Evolutionary conservation across 2,113 vertebrate species (phyloP).

Genomic region (Corvus hawaiiensis): DNA sequence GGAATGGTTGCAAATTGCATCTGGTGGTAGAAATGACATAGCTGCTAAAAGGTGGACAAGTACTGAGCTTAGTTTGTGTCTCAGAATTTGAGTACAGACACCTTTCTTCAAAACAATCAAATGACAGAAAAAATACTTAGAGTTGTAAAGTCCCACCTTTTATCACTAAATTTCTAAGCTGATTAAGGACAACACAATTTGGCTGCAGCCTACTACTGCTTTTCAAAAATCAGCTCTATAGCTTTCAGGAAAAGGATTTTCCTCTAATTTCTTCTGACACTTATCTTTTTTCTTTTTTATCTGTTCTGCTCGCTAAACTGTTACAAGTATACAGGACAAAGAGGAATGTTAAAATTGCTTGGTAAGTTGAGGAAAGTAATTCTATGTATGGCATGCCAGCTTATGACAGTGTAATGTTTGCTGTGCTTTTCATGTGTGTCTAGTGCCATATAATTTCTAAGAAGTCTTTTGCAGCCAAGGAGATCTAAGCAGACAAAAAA

Average conservation of each 20-base stretch:
- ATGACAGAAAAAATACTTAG: not conserved
- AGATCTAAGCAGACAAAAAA: not conserved
- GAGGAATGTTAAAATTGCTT: conserved; percentile 61
- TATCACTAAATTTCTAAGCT: not conserved
- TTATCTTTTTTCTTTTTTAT: conserved; percentile 40
- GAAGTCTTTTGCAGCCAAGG: not conserved
- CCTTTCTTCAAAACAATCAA: not conserved
- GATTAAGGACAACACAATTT: not conserved
- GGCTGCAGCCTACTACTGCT: not conserved
- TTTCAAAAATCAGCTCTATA: not conserved
- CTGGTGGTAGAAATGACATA: not conserved
- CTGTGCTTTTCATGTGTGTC: conserved; percentile 3
- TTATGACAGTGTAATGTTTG: conserved; percentile 24
- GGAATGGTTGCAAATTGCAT: not conserved
- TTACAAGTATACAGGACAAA: conserved; percentile 74
- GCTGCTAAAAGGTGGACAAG: not conserved
- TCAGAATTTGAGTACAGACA: not conserved
- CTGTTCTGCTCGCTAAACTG: conserved; percentile 61
- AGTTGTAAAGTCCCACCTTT: not conserved
- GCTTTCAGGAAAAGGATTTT: not conserved
- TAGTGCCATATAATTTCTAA: not conserved
- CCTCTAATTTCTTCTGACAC: conserved; percentile 59
- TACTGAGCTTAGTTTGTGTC: not conserved
- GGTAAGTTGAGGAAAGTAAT: conserved; percentile 65
- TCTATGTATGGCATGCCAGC: conserved; percentile 44